Conservation (phyloP, 2,113 vertebrate species). For the Lota lota region DNA sequence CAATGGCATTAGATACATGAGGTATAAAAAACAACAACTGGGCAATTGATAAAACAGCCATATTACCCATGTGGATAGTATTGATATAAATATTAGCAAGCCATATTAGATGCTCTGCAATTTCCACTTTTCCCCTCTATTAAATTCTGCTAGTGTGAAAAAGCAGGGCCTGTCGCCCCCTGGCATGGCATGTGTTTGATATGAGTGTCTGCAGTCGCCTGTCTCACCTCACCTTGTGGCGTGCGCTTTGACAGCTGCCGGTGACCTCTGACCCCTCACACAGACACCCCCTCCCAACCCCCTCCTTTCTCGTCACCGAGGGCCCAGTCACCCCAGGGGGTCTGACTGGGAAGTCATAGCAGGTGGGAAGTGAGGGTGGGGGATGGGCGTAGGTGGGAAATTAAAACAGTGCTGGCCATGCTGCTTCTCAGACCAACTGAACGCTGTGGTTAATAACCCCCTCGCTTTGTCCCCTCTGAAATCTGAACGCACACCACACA, state of each 20-base stretch:
- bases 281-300: slow-evolving; percentile 17
- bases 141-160: background rate
- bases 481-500: no score
- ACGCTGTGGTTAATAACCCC: no score
- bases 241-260: slow-evolving; percentile 43
- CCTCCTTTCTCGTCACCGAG: slow-evolving; percentile 19
- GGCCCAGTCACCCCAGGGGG: background rate
- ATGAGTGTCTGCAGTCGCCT: background rate
- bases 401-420: background rate
- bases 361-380: background rate
- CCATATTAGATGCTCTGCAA: no score
- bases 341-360: background rate
- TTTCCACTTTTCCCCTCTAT: no score
- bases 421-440: background rate
- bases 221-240: slow-evolving; percentile 35
- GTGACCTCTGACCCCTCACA: slow-evolving; percentile 7
- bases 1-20: no score
- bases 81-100: no score
- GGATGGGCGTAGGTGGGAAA: no score
- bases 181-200: background rate
- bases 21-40: no score
- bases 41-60: no score
- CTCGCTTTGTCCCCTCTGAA: no score
- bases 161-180: background rate
- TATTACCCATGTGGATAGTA: no score